Conservation (phyloP, 2,888 invertebrate genomes). For the Trissoscelio sp. region DNA sequence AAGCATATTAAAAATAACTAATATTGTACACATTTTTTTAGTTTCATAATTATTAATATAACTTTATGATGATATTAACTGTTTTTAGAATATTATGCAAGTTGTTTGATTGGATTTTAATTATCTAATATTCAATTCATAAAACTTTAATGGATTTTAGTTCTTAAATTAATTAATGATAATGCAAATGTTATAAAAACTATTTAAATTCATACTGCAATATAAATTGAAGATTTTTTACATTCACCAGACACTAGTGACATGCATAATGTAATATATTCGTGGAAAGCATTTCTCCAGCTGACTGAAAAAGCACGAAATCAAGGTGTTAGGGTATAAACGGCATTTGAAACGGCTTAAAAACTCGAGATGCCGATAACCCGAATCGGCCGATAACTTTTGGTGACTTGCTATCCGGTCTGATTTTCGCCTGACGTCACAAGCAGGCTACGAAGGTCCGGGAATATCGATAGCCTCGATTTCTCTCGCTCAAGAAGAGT, state of each 20-base stretch:
- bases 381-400: conserved; percentile 63
- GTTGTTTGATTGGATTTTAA: neutral
- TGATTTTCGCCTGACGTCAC: conserved; percentile 64
- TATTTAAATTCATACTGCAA: neutral
- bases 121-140: neutral
- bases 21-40: too few relatives aligned
- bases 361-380: conserved; percentile 49
- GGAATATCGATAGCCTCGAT: conserved; percentile 68
- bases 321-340: conserved; percentile 41
- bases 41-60: too few relatives aligned
- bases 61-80: too few relatives aligned
- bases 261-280: conserved; percentile 32
- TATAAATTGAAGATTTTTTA: neutral
- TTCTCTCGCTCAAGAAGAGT: conserved; percentile 57
- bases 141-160: neutral
- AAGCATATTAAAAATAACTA: too few relatives aligned
- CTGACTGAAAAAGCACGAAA: neutral
- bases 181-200: neutral
- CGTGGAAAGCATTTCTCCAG: conserved; percentile 9
- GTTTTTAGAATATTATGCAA: too few relatives aligned
- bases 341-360: conserved; percentile 18
- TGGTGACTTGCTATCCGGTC: conserved; percentile 62
- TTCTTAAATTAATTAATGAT: too few relatives aligned
- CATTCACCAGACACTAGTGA: neutral
- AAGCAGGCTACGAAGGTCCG: conserved; percentile 65